Evolutionary conservation across 2,888 invertebrate species (phyloP), one percentile per base, ranked within the genome.

Genomic region (Phortica okadai): DNA sequence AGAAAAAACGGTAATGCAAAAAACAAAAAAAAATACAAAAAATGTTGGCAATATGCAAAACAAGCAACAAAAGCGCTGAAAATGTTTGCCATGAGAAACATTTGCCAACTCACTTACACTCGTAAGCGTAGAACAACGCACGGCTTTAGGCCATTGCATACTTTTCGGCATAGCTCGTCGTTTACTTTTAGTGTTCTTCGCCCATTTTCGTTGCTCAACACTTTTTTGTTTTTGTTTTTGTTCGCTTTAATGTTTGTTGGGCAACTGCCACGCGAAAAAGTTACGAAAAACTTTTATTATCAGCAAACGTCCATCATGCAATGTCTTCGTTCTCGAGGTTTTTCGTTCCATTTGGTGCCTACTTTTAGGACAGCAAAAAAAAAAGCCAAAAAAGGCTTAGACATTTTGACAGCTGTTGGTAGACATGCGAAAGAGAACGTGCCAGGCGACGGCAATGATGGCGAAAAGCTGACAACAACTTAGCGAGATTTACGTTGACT

Each of bases 231-330:
- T 50, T 6, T 45, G 45, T 45, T 45, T 45, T 45, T 45, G 7
- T 10, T 8, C 45, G 10, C 10, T 50, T 50, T 11, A 50, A 50
- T 50, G 50, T 14, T 11, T 25, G 16, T 25, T 62, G 33, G 16
- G 33, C 21, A 16, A 10, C 42, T 42, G 42, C 42, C n/a, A 66
- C 42, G 66, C 66, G 42, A 42, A 33, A 66, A 66, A 66, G 2
- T 33, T 66, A 41, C 21, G 66, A 14, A 41, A 66, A 66, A 66
- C 16, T 62, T 66, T 66, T 66, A 42, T 66, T 41, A 66, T 66
- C 66, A 66, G 66, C 42, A 66, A 66, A 66, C 33, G 66, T 66
- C 66, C 66, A 66, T 66, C 66, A 66, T 42, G 66, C 66, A 21
- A n/a, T 14, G 25, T 62, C 62, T 16, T 16, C 56, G 56, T 33